Evolutionary conservation across 2,797 vertebrate genomes (phyloP).

Genomic region (Sternotherus odoratus): DNA sequence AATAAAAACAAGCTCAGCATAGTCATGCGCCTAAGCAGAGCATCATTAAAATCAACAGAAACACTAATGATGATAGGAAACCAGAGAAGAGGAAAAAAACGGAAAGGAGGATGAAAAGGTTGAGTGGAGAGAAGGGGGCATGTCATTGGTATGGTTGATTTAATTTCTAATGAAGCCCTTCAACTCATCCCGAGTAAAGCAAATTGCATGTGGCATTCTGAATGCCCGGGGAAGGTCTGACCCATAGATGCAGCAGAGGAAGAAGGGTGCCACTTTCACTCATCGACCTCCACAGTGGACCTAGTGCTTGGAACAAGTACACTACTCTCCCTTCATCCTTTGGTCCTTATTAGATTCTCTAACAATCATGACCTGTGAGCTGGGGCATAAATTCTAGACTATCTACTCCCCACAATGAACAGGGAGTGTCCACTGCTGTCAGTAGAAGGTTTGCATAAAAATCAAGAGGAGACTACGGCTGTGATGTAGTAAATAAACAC

Average conservation of each 20-base stretch:
- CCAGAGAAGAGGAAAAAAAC: not conserved
- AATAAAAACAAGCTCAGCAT: not conserved
- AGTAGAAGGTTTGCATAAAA: not conserved
- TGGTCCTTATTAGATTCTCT: not conserved
- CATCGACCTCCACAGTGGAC: not conserved
- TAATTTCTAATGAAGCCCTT: accelerated
- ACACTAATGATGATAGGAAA: not conserved
- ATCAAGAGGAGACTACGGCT: not conserved
- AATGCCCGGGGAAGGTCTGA: not conserved
- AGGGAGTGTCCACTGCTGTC: not conserved
- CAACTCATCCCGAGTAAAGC: not conserved
- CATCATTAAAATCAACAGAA: not conserved
- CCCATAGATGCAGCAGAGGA: not conserved
- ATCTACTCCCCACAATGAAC: not conserved
- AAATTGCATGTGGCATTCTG: not conserved
- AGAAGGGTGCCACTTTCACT: not conserved
- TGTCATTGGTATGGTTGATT: no score
- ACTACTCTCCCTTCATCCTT: not conserved
- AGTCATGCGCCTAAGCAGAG: not conserved
- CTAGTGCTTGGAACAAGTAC: not conserved
- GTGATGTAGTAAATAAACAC: not conserved
- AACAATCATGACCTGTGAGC: not conserved
- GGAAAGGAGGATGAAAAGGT: not conserved
- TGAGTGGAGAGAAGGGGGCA: not conserved
- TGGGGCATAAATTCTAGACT: not conserved